Evolutionary conservation across 2,888 invertebrate species (phyloP), one percentile per base, ranked within the genome.

Genomic region (Pterostichus madidus): DNA sequence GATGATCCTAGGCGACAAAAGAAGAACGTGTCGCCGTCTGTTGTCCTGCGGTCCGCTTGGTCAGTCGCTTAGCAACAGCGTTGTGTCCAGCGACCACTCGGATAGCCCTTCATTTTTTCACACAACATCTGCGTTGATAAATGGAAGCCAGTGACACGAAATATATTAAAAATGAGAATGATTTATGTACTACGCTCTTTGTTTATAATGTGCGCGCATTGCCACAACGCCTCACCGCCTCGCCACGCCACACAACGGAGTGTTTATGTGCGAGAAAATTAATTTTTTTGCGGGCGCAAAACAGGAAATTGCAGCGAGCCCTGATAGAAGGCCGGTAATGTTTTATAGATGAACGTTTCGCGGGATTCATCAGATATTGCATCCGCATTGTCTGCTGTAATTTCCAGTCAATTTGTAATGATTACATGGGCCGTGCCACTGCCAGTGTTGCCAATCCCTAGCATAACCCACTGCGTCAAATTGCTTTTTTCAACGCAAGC

Each of bases 131-230:
- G 71, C 73, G 31, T 71, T 80, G 80, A 80, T 80, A 80, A 80
- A 80, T 80, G 80, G 68, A 52, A 71, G 11, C 32, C 35, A 53
- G 53, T 80, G 80, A 80, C 80, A 52, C 56, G 53, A 80, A 53
- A 80, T 80, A 80, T 80, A 80, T 80, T 80, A 80, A 80, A 80
- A 80, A 80, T 56, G 35, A 53, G 71, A 53, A 80, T 80, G 80
- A 80, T 71, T 80, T 80, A 80, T 80, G 35, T 78, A 61, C 17
- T 44, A 35, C n/a, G 56, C 44, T 59, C 13, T 78, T 78, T 78
- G 59, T 61, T 78, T 61, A 76, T 76, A 76, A 76, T 76, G 76
- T 76, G 32, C 11, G 39, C 11, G 13, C 32, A 4, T 2, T n/a
- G 13, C n/a, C 49, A 49, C 49, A n/a, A 6, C 49, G 49, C 49